Conservation (phyloP, 2,113 vertebrate genomes). For the Pituophis catenifer region DNA sequence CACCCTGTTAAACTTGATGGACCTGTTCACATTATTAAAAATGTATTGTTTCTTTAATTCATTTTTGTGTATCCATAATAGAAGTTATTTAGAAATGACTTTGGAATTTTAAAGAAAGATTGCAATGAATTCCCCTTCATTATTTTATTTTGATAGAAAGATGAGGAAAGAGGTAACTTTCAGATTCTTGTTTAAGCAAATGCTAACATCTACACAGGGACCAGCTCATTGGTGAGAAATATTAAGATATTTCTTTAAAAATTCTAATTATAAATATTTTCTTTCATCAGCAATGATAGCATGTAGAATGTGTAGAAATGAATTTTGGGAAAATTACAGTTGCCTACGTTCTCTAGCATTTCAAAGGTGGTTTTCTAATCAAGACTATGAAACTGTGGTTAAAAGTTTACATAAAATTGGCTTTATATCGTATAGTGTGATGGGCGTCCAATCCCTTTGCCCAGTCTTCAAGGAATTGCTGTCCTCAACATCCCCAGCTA, state of each 20-base stretch:
- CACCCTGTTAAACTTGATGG: background rate
- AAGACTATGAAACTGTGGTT: background rate
- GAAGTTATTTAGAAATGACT: background rate
- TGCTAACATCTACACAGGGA: background rate
- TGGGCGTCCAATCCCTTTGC: slow-evolving; percentile 86
- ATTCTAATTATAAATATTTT: background rate
- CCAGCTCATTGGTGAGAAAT: background rate
- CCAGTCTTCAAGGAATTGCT: slow-evolving; percentile 91
- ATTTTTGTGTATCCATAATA: background rate
- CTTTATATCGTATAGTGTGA: slow-evolving; percentile 76
- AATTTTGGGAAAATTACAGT: background rate
- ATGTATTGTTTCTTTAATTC: background rate
- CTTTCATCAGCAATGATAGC: background rate
- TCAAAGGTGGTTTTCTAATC: background rate
- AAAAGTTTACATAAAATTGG: background rate
- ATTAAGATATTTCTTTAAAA: background rate
- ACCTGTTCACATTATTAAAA: background rate
- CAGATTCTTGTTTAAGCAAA: background rate
- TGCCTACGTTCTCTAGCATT: background rate
- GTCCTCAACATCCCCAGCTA: slow-evolving; percentile 95
- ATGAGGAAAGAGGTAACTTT: background rate
- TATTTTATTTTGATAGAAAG: background rate
- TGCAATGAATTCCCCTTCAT: background rate
- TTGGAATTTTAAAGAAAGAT: background rate
- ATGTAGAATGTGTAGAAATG: background rate